Conservation (phyloP, 2,888 invertebrate species). For the Nomada fabriciana region DNA sequence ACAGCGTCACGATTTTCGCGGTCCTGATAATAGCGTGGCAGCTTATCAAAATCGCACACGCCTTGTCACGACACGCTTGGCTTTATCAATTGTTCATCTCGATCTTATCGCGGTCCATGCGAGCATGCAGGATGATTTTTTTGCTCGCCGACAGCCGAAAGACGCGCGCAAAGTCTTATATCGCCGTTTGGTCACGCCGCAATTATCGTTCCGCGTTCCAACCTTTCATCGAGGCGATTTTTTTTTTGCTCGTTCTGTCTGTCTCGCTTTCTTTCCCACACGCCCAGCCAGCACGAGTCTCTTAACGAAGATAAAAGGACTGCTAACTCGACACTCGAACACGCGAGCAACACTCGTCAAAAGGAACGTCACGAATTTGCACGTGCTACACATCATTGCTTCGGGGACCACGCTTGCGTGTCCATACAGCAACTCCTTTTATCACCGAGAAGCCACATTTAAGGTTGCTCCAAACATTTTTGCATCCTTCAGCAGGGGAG, state of each 20-base stretch:
- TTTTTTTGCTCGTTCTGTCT: conserved; percentile 2
- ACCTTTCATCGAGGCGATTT: conserved; percentile 37
- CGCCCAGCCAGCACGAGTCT: conserved; percentile 50
- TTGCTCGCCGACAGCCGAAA: conserved; percentile 23
- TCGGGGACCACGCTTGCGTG: conserved; percentile 32
- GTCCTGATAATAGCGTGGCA: not conserved
- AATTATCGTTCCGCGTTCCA: conserved; percentile 62
- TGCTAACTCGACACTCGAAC: conserved; percentile 49
- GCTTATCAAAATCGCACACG: conserved; percentile 37
- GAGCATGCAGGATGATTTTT: conserved; percentile 2
- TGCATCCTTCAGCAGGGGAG: too few relatives aligned
- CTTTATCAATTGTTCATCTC: conserved; percentile 48
- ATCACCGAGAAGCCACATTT: not conserved
- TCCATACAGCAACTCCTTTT: conserved; percentile 13
- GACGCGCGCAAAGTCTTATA: conserved; percentile 34
- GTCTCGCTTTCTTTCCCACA: not conserved
- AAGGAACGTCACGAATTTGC: conserved; percentile 55
- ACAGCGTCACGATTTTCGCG: conserved; percentile 5
- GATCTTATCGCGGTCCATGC: conserved; percentile 38
- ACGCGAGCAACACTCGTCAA: conserved; percentile 43
- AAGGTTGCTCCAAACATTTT: not conserved
- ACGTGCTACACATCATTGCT: conserved; percentile 35
- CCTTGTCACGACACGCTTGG: not conserved
- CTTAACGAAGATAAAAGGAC: conserved; percentile 60
- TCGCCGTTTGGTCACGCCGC: conserved; percentile 33